These are phyloP conservation scores for Petrocephalus schoutedeni DNA, from an alignment of 2,797 vertebrate species.

Conservation along the genomic window DNA sequence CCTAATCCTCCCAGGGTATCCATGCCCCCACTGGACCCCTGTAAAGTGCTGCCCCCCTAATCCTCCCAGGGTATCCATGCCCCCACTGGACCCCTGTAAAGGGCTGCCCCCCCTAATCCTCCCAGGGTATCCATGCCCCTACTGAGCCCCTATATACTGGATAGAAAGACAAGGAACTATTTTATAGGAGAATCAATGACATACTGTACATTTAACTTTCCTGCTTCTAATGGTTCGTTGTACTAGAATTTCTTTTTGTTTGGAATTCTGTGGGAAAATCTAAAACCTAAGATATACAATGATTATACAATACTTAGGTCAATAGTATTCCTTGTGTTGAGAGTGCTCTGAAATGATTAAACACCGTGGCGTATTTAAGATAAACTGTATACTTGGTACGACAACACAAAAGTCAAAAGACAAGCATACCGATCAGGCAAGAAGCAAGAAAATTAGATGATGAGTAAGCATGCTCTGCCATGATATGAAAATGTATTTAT, in stretches of 20 bases:
- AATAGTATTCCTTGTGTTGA: slow-evolving; percentile 25
- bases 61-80: no score
- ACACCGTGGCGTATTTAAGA: slow-evolving; percentile 30
- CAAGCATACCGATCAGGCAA: slow-evolving; percentile 23
- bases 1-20: no score
- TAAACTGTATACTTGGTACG: slow-evolving; percentile 31
- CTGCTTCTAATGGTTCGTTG: slow-evolving; percentile 7
- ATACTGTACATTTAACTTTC: neutral
- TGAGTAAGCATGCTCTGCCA: neutral
- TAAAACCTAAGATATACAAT: neutral
- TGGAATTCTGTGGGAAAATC: neutral
- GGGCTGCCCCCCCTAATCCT: neutral
- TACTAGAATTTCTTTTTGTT: neutral
- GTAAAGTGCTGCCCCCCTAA: no score
- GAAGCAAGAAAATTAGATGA: neutral
- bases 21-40: no score
- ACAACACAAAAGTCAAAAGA: slow-evolving; percentile 30
- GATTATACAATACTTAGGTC: slow-evolving; percentile 17
- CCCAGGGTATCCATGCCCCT: neutral
- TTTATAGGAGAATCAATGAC: neutral
- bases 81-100: neutral
- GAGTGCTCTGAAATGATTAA: slow-evolving; percentile 38
- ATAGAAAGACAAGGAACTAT: neutral
- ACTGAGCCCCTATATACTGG: neutral
- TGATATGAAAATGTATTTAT: neutral